Evolutionary conservation across 2,888 invertebrate species (phyloP), one percentile per base, ranked within the genome.

Genomic region (Lithodes maja): DNA sequence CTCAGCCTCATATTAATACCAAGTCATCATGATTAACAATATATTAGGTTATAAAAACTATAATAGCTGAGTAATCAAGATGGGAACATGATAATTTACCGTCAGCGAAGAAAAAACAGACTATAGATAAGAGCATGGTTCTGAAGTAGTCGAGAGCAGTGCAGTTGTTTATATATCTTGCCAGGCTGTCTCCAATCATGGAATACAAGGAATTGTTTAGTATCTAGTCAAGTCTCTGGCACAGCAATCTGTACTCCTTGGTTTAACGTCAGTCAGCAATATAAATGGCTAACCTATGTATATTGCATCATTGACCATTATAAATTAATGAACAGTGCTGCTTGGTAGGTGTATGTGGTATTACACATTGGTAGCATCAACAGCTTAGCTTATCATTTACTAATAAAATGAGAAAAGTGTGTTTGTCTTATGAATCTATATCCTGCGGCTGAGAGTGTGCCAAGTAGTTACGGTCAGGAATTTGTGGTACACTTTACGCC

Each of bases 191-290:
- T 84, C 74, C 61, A 81, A 75, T 52, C 81, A 75, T 52, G 84
- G 85, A 85, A 84, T 75, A 88, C 88, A 84, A 84, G 84, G 85
- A 84, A 84, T 84, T 81, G 81, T 88, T 88, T 88, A 84, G 88
- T 88, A 88, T 88, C 88, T 88, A 88, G 88, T 88, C 88, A 88
- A 88, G 81, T 85, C 86, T 83, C 85, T 78, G 74, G 74, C 75
- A 87, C 33, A 83, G 69, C 83, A 87, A 52, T 77, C 69, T 52
- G 77, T 50, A 75, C 81, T 81, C 81, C 86, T 78, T 78, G 55
- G 86, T 86, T 81, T n/a, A 55, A 77, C 49, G 52, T 81, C 61
- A 75, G 17, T 33, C 49, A 82, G 54, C 80, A 86, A 55, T 75
- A 61, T 71, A 17, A 75, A 74, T 82, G 52, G 77, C n/a, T 55